These are phyloP conservation scores for Florisuga fusca DNA, from an alignment of 2,797 vertebrate species.

Conservation along the genomic window DNA sequence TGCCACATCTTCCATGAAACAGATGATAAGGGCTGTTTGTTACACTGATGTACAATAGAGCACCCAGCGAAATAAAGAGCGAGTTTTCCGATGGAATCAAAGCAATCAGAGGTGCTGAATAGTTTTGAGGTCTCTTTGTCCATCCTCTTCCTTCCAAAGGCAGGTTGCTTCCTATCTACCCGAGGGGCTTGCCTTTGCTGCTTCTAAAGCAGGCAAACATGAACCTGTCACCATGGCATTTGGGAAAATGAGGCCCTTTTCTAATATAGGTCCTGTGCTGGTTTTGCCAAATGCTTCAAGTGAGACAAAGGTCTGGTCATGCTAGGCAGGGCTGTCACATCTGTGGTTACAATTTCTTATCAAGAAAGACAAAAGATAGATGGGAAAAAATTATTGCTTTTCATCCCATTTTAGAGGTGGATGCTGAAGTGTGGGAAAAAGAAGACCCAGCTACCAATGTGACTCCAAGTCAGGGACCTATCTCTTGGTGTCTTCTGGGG, in stretches of 20 bases:
- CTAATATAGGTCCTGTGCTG: background rate
- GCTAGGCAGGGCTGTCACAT: background rate
- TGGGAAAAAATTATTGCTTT: background rate
- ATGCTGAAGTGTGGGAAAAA: background rate
- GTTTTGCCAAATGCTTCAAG: background rate
- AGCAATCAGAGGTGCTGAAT: background rate
- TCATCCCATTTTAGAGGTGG: background rate
- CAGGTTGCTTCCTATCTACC: background rate
- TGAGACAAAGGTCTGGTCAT: background rate
- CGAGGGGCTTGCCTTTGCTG: background rate
- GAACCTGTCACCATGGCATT: accelerated
- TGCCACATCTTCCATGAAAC: slow-evolving; percentile 4
- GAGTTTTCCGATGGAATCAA: background rate
- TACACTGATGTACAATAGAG: slow-evolving; percentile 44
- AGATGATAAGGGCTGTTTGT: slow-evolving; percentile 49
- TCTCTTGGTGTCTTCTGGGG: background rate
- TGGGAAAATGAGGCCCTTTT: background rate
- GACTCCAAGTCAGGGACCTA: background rate
- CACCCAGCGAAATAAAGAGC: slow-evolving; percentile 6
- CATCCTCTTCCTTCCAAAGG: background rate
- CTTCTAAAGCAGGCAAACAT: background rate
- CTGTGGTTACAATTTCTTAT: background rate
- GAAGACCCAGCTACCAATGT: background rate
- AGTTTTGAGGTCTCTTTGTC: background rate
- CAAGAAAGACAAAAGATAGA: background rate